Conservation (phyloP, 2,888 invertebrate species). For the Abrostola tripartita region DNA sequence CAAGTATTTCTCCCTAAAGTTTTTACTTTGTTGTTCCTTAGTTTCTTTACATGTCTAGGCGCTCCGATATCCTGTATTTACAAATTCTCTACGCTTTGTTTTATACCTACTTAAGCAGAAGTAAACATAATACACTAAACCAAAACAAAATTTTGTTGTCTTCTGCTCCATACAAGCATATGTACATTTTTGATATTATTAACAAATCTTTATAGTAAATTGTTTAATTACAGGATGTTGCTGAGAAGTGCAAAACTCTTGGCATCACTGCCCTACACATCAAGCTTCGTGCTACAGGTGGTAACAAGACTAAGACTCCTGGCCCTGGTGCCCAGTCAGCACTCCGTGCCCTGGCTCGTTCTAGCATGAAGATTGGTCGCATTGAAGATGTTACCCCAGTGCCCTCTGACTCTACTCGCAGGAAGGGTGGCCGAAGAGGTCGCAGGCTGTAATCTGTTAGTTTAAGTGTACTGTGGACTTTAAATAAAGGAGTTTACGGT, state of each 20-base stretch:
- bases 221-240: constrained; percentile 93
- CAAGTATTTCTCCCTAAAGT: no score
- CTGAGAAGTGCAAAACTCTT: constrained; percentile 98
- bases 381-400: constrained; percentile 99
- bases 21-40: no score
- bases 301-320: constrained; percentile 99
- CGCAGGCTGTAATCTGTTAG: constrained; percentile 96
- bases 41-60: no score
- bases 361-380: constrained; percentile 99
- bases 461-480: constrained; percentile 82
- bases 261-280: constrained; percentile 99
- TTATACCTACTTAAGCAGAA: no score
- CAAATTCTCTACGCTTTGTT: no score
- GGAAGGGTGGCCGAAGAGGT: constrained; percentile 99
- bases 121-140: no score
- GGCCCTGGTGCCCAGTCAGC: constrained; percentile 99
- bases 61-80: no score
- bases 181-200: background rate
- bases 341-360: constrained; percentile 98
- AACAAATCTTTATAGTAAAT: background rate
- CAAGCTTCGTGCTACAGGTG: constrained; percentile 99
- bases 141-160: no score
- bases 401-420: constrained; percentile 99
- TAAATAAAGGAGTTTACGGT: constrained; percentile 80
- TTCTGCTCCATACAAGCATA: no score